These are phyloP conservation scores for Alexandromys fortis DNA, from an alignment of 2,113 vertebrate species.

Conservation along the genomic window DNA sequence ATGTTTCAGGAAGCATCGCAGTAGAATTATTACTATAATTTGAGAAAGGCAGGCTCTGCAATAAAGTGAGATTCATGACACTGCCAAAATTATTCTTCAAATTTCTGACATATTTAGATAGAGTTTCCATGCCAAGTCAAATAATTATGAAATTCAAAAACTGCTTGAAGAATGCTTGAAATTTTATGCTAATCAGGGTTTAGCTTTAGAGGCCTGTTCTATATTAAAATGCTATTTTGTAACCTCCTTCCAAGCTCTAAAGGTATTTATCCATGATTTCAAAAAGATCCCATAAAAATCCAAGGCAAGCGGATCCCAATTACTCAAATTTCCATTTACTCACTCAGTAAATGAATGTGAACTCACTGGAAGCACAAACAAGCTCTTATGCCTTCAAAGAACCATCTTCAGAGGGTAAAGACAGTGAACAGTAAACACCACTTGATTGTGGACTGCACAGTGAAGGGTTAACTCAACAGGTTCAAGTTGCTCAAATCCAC, in stretches of 20 bases:
- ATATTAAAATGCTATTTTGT: conserved; percentile 60
- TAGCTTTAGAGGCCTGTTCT: conserved; percentile 36
- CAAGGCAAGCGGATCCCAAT: neutral
- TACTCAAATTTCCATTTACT: conserved; percentile 4
- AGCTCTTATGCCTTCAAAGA: neutral
- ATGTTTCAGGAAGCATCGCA: conserved; percentile 64
- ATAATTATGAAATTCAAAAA: conserved; percentile 71
- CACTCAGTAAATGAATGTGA: neutral
- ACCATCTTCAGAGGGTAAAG: neutral
- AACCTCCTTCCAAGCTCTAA: conserved; percentile 16
- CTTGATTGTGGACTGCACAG: neutral
- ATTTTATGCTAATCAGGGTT: conserved; percentile 54
- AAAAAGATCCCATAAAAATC: neutral
- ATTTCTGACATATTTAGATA: conserved; percentile 68
- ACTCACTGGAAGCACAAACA: neutral
- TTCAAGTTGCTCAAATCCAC: neutral
- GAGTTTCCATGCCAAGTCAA: conserved; percentile 64
- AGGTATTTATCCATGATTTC: neutral
- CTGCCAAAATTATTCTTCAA: conserved; percentile 73
- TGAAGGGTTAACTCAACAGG: neutral
- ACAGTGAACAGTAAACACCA: neutral
- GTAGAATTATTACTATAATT: conserved; percentile 64
- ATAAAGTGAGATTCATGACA: conserved; percentile 74
- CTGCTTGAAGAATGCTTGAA: conserved; percentile 50
- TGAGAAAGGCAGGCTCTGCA: conserved; percentile 55